phyloP scores from a whole-genome alignment of 2,888 invertebrate species.

The Caenorhabditis drosophilae region DNA sequence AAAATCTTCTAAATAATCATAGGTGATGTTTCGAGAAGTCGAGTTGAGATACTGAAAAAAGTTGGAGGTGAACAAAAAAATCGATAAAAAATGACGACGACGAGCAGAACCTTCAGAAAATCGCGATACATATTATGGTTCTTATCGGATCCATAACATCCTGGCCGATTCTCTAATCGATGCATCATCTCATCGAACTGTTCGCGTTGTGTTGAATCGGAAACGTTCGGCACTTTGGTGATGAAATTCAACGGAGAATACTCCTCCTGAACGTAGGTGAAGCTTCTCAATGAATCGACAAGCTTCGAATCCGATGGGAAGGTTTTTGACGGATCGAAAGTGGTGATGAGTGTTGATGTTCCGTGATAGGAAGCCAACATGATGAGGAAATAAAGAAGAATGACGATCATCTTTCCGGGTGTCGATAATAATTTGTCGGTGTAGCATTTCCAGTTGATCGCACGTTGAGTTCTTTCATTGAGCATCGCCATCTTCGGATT shows the following conservation, averaged over 20 bases:
- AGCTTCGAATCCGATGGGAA: slow-evolving; percentile 61
- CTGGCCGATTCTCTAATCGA: slow-evolving; percentile 42
- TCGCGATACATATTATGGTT: slow-evolving; percentile 54
- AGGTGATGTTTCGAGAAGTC: no score
- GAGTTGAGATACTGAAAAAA: slow-evolving; percentile 15
- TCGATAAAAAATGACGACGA: slow-evolving; percentile 13
- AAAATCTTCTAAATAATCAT: slow-evolving; percentile 37
- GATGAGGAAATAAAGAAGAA: slow-evolving; percentile 43
- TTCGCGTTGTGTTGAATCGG: slow-evolving; percentile 33
- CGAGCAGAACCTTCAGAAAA: slow-evolving; percentile 32
- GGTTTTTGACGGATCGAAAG: slow-evolving; percentile 63
- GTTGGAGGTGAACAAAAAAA: no score
- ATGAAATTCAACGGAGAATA: slow-evolving; percentile 62
- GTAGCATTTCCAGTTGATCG: slow-evolving; percentile 25
- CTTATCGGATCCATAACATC: slow-evolving; percentile 42
- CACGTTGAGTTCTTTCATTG: not conserved
- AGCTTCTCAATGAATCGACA: slow-evolving; percentile 44
- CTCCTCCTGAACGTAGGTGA: slow-evolving; percentile 53
- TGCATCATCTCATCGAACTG: slow-evolving; percentile 47
- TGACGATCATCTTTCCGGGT: slow-evolving; percentile 35
- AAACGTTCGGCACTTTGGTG: slow-evolving; percentile 52
- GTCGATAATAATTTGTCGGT: slow-evolving; percentile 35
- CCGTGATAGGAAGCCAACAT: slow-evolving; percentile 47
- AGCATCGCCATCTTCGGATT: slow-evolving; percentile 1
- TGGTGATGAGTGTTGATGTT: slow-evolving; percentile 47